phyloP scores from a whole-genome alignment of 2,113 vertebrate genomes.

The Oryzias woworae region DNA sequence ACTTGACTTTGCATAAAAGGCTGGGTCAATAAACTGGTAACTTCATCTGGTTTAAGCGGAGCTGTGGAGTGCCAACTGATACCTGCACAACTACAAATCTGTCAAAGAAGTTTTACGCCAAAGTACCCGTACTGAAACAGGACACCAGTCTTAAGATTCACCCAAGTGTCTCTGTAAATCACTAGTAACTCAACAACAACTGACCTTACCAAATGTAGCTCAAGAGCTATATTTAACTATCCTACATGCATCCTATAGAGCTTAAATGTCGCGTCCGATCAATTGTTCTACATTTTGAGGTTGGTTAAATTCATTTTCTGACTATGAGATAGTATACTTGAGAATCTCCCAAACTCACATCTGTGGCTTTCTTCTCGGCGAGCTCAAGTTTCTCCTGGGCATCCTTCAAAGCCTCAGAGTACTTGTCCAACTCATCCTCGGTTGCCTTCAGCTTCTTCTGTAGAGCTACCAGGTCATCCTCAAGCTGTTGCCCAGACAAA shows the following conservation, averaged over 20 bases:
- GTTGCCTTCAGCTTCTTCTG: slow-evolving; percentile 98
- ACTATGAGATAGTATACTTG: background rate
- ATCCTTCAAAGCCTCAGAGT: slow-evolving; percentile 98
- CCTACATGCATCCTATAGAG: slow-evolving; percentile 39
- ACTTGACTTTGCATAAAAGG: slow-evolving; percentile 4
- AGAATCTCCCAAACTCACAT: slow-evolving; percentile 83
- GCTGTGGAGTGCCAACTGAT: slow-evolving; percentile 23
- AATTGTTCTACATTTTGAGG: slow-evolving; percentile 2
- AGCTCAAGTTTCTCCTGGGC: slow-evolving; percentile 99
- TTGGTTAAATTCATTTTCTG: slow-evolving; percentile 5
- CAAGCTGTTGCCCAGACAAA: slow-evolving; percentile 83
- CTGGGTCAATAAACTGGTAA: slow-evolving; percentile 13
- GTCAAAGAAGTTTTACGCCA: slow-evolving; percentile 22
- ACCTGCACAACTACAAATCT: slow-evolving; percentile 36
- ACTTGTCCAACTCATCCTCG: slow-evolving; percentile 98
- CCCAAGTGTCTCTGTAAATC: slow-evolving; percentile 45
- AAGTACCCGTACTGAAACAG: slow-evolving; percentile 58
- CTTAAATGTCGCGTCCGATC: slow-evolving; percentile 32
- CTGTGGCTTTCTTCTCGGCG: slow-evolving; percentile 96
- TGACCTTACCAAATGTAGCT: slow-evolving; percentile 89
- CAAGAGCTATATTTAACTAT: slow-evolving; percentile 88
- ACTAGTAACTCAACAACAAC: slow-evolving; percentile 58
- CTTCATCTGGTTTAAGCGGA: slow-evolving; percentile 7
- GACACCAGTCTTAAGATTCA: slow-evolving; percentile 51
- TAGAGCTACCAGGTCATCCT: slow-evolving; percentile 93